Conservation (phyloP, 2,797 vertebrate species). For the Lepilemur septentrionalis region DNA sequence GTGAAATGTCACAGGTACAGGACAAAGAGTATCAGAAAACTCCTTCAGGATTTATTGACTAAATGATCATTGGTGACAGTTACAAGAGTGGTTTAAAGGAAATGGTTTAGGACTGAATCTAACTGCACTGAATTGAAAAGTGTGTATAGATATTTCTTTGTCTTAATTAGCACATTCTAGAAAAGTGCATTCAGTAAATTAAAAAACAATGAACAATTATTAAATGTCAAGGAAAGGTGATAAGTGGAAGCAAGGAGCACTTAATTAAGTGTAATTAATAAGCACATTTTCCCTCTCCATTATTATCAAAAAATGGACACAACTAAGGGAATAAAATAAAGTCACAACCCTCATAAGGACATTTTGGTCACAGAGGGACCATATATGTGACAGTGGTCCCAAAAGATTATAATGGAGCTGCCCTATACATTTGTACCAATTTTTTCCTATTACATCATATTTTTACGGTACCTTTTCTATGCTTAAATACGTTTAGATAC, state of each 20-base stretch:
- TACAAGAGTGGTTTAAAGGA: neutral
- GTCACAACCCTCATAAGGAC: neutral
- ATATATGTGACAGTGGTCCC: neutral
- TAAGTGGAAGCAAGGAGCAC: neutral
- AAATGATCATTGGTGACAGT: neutral
- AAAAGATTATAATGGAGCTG: neutral
- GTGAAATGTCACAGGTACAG: neutral
- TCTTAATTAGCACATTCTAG: neutral
- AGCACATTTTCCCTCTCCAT: neutral
- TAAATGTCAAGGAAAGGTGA: neutral
- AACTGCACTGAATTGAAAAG: neutral
- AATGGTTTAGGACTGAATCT: neutral
- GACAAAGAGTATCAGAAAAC: neutral
- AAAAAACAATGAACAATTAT: neutral
- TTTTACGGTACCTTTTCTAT: no score
- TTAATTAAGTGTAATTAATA: neutral
- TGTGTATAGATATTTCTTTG: neutral
- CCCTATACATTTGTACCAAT: neutral
- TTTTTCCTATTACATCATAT: neutral
- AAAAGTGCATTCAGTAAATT: neutral
- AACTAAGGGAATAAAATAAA: neutral
- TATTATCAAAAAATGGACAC: neutral
- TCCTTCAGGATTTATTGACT: neutral
- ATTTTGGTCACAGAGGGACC: neutral
- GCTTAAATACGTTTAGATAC: no score